Conservation (phyloP, 1,140 invertebrate species). For the Zaprionus nigranus region DNA sequence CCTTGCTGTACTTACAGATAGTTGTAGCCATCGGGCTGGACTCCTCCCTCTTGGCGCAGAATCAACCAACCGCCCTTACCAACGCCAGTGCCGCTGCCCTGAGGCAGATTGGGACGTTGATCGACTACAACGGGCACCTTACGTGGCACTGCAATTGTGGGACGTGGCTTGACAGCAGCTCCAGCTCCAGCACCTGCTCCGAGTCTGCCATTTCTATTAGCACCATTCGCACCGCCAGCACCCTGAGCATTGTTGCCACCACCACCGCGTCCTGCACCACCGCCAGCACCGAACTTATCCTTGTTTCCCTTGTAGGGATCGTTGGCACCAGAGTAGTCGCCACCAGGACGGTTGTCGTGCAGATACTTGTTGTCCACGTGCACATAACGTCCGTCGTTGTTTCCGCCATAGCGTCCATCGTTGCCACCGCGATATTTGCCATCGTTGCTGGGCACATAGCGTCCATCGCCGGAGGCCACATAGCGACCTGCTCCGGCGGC, state of each 20-base stretch:
- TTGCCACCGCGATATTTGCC: conserved; percentile 64
- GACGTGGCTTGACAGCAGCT: conserved; percentile 22
- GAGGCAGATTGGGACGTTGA: conserved; percentile 54
- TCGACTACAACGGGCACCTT: conserved; percentile 34
- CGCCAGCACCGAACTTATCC: conserved; percentile 39
- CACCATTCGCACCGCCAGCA: conserved; percentile 25
- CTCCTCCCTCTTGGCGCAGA: conserved; percentile 70
- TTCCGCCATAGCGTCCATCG: conserved; percentile 70
- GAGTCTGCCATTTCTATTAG: conserved; percentile 2
- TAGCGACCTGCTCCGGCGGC: conserved; percentile 37
- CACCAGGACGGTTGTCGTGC: conserved; percentile 70
- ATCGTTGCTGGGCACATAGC: conserved; percentile 47
- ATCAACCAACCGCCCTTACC: conserved; percentile 71
- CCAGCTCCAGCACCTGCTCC: background rate
- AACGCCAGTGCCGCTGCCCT: conserved; percentile 70
- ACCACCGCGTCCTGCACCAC: conserved; percentile 41
- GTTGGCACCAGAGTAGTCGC: conserved; percentile 51
- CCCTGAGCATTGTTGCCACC: conserved; percentile 6
- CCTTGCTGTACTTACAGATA: conserved; percentile 71
- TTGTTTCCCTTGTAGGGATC: conserved; percentile 57
- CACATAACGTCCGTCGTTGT: conserved; percentile 78
- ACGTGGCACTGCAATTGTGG: conserved; percentile 15
- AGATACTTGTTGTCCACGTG: conserved; percentile 74
- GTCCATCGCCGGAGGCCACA: conserved; percentile 53
- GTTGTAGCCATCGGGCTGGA: conserved; percentile 76